These are phyloP conservation scores for Drepanosiphum platanoidis DNA, from an alignment of 2,888 invertebrate species.

Conservation along the genomic window DNA sequence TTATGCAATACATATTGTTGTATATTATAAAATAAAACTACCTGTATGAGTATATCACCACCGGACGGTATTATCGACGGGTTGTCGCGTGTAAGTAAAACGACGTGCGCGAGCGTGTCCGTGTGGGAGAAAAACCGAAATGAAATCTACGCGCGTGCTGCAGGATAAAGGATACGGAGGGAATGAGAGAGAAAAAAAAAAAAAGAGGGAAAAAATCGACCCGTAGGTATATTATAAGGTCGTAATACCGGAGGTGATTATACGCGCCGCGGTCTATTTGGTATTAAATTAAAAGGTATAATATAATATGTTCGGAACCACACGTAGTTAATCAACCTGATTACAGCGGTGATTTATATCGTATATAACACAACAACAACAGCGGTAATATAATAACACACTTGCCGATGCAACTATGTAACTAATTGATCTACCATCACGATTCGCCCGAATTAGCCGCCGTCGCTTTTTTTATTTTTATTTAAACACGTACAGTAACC, in stretches of 20 bases:
- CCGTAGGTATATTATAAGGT: slow-evolving; percentile 21
- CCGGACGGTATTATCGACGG: background rate
- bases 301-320: background rate
- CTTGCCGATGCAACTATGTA: background rate
- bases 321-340: slow-evolving; percentile 35
- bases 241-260: slow-evolving; percentile 33
- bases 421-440: slow-evolving; percentile 33
- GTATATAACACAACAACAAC: background rate
- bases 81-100: background rate
- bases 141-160: background rate
- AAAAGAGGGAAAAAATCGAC: background rate
- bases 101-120: background rate
- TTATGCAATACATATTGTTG: too few species aligned
- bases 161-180: background rate
- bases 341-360: slow-evolving; percentile 18
- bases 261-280: slow-evolving; percentile 27
- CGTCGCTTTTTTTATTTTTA: background rate
- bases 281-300: slow-evolving; percentile 45
- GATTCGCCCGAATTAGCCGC: background rate
- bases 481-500: background rate
- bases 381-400: background rate
- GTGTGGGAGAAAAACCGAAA: background rate
- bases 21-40: too few species aligned
- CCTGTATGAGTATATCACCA: too few species aligned
- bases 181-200: background rate